Base-by-base conservation (phyloP, 53 echinoderm and acorn worm genomes). In the Echinarachnius parma region DNA sequence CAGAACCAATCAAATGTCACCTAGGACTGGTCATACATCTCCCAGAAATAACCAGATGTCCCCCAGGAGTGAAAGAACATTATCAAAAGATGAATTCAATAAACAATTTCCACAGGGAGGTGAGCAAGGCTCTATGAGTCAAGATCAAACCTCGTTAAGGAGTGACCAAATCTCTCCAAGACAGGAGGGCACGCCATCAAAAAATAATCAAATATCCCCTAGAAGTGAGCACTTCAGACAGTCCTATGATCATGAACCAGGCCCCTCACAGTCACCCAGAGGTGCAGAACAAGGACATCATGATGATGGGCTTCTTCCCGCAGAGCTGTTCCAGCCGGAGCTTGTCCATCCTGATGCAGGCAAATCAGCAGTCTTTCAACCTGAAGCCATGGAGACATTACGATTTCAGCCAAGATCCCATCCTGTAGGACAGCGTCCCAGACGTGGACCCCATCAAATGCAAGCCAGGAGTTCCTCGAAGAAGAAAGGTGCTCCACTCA, bases 341-440 rank as follows among this genome's bases (percentile, higher is more conserved):
- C 34, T 69, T 31, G 70, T 69, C 32, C 70, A 69, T 34, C 70
- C 70, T 5, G 70, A 69, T 69, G 70, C 70, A 22, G 53, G 70
- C 35, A 69, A 69, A 34, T 10, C 52, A 4, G 70, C 70, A 4
- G 70, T 69, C 53, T 53, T 69, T 5, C 70, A 69, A 25, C 70
- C 70, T 8, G 70, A 69, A 33, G 70, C 70, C 4, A 69, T 69
- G 70, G 53, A 69, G 34, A 69, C 70, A 20, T 16, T 69, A 0
- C 36, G 70, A 53, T 69, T 69, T 25, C 70, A 69, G 19, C 70
- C 70, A 10, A 31, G 70, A 53, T 32, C 52, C 23, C 34, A 35
- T 25, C 46, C 48, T 46, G 48, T 18, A 16, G 32, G 15, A 20
- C 70, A 53, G 26, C 70, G 52, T 5, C 34, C 53, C 14, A 31